Evolutionary conservation across 23 tunicate genomes (phyloP).

Genomic region (Halocynthia roretzi): DNA sequence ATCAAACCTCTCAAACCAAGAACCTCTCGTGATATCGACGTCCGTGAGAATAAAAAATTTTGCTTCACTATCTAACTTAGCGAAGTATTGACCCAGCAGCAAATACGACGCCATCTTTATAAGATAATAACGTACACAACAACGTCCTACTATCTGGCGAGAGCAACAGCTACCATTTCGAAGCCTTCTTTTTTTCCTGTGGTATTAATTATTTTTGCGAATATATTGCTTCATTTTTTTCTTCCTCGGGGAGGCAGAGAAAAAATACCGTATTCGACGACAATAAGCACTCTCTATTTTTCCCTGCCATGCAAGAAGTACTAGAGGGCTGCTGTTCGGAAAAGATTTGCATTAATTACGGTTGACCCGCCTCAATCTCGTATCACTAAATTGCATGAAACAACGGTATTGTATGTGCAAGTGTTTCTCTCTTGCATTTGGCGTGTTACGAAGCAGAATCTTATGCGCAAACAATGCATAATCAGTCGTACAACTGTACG

Average conservation of each 20-base stretch:
- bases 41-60: not conserved
- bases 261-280: not conserved
- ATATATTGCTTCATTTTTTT: conserved; percentile 7
- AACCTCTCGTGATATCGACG: conserved; percentile 12
- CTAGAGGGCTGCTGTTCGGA: too few relatives aligned
- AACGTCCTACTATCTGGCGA: not conserved
- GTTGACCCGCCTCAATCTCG: not conserved
- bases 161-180: not conserved
- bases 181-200: not conserved
- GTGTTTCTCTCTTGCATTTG: conserved; percentile 3
- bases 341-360: conserved; percentile 19
- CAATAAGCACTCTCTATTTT: not conserved
- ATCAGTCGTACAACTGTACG: not conserved
- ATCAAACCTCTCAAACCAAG: not conserved
- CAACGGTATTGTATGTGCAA: not conserved
- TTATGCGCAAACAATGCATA: conserved; percentile 1
- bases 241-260: not conserved
- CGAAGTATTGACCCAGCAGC: conserved; percentile 5
- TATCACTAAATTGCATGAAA: too few relatives aligned
- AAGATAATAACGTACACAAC: not conserved
- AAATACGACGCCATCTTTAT: not conserved
- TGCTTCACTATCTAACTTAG: not conserved
- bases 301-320: not conserved
- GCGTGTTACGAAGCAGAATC: not conserved
- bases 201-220: conserved; percentile 7